Evolutionary conservation across 2,888 invertebrate genomes (phyloP).

Genomic region (Lysandra coridon): DNA sequence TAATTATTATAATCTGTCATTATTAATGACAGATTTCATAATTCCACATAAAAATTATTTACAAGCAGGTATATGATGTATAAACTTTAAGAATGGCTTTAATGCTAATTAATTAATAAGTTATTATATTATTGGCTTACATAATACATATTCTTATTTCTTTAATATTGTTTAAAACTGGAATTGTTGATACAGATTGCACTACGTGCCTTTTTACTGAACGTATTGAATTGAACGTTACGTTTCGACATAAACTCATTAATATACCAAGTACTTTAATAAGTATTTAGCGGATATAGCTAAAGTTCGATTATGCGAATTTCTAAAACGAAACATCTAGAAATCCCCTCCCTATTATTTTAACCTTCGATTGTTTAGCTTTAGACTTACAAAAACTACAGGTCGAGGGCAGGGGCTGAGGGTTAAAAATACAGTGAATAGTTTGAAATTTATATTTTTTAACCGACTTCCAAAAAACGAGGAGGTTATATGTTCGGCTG

Average conservation of each 20-base stretch:
- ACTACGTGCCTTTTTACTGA: neutral
- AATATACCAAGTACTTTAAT: neutral
- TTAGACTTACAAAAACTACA: neutral
- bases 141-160: too few relatives aligned
- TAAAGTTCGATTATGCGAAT: neutral
- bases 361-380: neutral
- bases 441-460: neutral
- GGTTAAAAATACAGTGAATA: neutral
- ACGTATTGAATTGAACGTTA: neutral
- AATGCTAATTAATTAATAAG: too few relatives aligned
- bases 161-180: neutral
- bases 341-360: neutral
- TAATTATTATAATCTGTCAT: too few relatives aligned
- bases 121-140: neutral
- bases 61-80: too few relatives aligned
- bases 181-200: neutral
- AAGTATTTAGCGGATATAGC: neutral
- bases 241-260: constrained; percentile 13
- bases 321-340: neutral
- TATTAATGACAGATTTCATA: too few relatives aligned
- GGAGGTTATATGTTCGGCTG: too few relatives aligned
- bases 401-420: neutral
- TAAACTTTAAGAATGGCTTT: too few relatives aligned
- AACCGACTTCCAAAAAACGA: too few relatives aligned
- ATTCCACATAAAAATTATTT: too few relatives aligned